phyloP scores from a whole-genome alignment of 2,888 invertebrate species.

The Beris morrisii region DNA sequence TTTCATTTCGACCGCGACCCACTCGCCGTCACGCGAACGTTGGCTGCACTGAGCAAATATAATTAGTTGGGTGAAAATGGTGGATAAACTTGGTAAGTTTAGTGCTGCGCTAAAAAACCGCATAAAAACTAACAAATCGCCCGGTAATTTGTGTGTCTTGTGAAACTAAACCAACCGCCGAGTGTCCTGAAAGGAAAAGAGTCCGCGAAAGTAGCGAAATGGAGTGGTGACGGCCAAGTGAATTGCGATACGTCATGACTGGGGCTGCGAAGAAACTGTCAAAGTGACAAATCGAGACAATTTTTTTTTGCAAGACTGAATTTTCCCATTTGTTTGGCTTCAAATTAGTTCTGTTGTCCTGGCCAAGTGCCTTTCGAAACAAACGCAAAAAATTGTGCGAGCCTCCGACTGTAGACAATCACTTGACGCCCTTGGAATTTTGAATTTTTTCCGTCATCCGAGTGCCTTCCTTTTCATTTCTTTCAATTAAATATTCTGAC shows the following conservation, averaged over 20 bases:
- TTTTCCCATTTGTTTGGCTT: background rate
- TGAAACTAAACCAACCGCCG: background rate
- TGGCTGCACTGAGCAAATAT: conserved; percentile 14
- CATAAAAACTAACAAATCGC: conserved; percentile 13
- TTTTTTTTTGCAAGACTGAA: conserved; percentile 2
- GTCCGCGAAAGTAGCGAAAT: background rate
- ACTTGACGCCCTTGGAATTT: too few species aligned
- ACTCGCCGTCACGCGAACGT: background rate
- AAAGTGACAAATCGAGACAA: conserved; percentile 20
- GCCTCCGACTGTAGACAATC: too few species aligned
- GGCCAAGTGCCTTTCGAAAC: too few species aligned
- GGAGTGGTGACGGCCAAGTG: background rate
- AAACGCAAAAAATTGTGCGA: too few species aligned
- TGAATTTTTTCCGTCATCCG: too few species aligned
- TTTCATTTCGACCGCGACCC: too few species aligned
- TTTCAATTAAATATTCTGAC: too few species aligned
- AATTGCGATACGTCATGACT: conserved; percentile 27
- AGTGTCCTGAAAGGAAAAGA: background rate
- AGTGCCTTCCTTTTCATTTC: too few species aligned
- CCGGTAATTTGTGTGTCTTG: background rate
- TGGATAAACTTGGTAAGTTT: conserved; percentile 32
- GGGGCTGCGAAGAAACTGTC: conserved; percentile 16
- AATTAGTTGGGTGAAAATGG: conserved; percentile 30
- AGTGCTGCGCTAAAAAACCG: conserved; percentile 17
- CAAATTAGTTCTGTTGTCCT: background rate